Conservation (phyloP, 2,113 vertebrate species). For the Forbesichthys papilliferus region DNA sequence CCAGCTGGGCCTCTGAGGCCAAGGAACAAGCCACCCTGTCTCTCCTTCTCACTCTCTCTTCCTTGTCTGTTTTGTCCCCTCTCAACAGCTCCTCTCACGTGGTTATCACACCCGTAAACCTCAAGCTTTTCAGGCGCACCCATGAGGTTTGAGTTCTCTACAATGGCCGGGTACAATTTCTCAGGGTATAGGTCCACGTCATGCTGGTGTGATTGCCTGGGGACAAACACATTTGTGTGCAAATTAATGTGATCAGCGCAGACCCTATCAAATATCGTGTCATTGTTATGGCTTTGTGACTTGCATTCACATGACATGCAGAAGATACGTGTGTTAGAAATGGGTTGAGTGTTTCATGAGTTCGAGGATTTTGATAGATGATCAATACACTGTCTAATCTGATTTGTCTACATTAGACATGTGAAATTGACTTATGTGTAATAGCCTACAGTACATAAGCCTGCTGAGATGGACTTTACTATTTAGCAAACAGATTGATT, state of each 20-base stretch:
- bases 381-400: slow-evolving; percentile 7
- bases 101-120: slow-evolving; percentile 69
- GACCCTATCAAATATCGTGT: slow-evolving; percentile 14
- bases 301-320: slow-evolving; percentile 16
- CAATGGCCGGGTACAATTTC: slow-evolving; percentile 59
- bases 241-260: slow-evolving; percentile 48
- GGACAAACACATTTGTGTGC: slow-evolving; percentile 66
- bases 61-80: slow-evolving; percentile 54
- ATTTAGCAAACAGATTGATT: slow-evolving; percentile 51
- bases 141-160: slow-evolving; percentile 55
- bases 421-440: slow-evolving; percentile 28
- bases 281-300: slow-evolving; percentile 2
- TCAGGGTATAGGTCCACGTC: slow-evolving; percentile 30
- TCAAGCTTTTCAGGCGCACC: slow-evolving; percentile 66
- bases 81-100: slow-evolving; percentile 68
- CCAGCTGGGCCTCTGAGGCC: slow-evolving; percentile 64
- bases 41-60: slow-evolving; percentile 44
- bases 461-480: slow-evolving; percentile 42
- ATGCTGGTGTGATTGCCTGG: slow-evolving; percentile 45
- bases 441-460: slow-evolving; percentile 16
- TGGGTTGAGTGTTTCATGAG: slow-evolving; percentile 7
- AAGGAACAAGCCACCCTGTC: slow-evolving; percentile 62
- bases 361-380: slow-evolving; percentile 8
- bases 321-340: not conserved
- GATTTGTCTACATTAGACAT: slow-evolving; percentile 44